phyloP scores from a whole-genome alignment of 2,888 invertebrate genomes.

The Euplexia lucipara region DNA sequence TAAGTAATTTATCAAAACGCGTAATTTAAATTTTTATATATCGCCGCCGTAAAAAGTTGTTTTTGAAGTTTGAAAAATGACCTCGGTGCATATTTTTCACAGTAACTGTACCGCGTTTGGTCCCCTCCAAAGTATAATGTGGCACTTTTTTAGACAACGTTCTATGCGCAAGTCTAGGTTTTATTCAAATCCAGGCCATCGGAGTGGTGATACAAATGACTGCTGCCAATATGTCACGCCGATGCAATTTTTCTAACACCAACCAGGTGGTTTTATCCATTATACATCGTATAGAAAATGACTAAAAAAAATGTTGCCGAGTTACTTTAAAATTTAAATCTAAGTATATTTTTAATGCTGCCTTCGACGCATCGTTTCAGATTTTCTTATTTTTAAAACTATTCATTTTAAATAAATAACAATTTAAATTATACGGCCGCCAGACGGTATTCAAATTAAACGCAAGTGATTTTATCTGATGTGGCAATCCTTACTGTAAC shows the following conservation, averaged over 20 bases:
- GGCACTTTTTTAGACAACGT: slow-evolving; percentile 68
- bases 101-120: slow-evolving; percentile 62
- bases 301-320: slow-evolving; percentile 69
- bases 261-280: slow-evolving; percentile 88
- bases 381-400: slow-evolving; percentile 60
- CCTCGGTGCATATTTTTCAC: slow-evolving; percentile 65
- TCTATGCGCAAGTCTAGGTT: slow-evolving; percentile 74
- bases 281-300: slow-evolving; percentile 81
- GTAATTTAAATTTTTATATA: slow-evolving; percentile 39
- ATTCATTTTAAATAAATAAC: slow-evolving; percentile 46
- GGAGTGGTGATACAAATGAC: slow-evolving; percentile 81
- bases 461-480: slow-evolving; percentile 1
- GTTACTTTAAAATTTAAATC: slow-evolving; percentile 69
- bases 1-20: slow-evolving; percentile 48
- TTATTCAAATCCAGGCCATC: slow-evolving; percentile 82
- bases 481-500: not conserved
- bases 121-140: slow-evolving; percentile 58
- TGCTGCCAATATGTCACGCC: slow-evolving; percentile 84
- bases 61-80: slow-evolving; percentile 69
- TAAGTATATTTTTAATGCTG: slow-evolving; percentile 64
- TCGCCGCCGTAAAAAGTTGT: slow-evolving; percentile 59
- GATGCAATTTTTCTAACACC: slow-evolving; percentile 85
- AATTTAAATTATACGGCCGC: slow-evolving; percentile 40
- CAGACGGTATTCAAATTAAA: slow-evolving; percentile 43
- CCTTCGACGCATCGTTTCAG: slow-evolving; percentile 41